These are phyloP conservation scores for Sebastes itinus DNA, from an alignment of 2,797 vertebrate species.

Conservation along the genomic window DNA sequence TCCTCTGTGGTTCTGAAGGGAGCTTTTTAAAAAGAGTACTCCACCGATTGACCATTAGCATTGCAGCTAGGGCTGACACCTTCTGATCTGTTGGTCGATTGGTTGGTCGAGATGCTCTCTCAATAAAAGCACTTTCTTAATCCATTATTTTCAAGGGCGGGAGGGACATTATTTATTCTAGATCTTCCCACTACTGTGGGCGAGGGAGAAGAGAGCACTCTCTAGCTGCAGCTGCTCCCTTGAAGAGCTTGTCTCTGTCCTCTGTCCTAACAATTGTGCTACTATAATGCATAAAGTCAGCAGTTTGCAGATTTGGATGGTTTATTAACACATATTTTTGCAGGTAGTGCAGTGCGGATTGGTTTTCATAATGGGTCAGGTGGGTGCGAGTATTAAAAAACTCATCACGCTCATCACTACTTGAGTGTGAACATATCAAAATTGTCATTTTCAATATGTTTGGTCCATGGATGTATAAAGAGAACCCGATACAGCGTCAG, in stretches of 20 bases:
- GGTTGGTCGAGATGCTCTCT: neutral
- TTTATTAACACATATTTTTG: neutral
- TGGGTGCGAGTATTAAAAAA: neutral
- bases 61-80: neutral
- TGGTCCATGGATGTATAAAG: too few species aligned
- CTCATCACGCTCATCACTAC: neutral
- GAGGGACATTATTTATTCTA: neutral
- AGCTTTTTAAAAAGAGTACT: slow-evolving; percentile 4
- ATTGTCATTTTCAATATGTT: too few species aligned
- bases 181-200: neutral
- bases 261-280: neutral
- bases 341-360: neutral
- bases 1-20: neutral
- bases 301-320: neutral
- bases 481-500: too few species aligned
- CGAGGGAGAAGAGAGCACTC: too few species aligned
- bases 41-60: neutral
- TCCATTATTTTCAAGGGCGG: neutral
- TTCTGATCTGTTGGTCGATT: neutral
- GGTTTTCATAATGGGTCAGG: neutral
- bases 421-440: neutral
- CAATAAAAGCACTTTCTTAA: neutral
- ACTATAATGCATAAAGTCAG: neutral
- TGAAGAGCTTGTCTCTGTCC: neutral
- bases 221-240: neutral